Base-by-base conservation (phyloP, 2,797 vertebrate genomes). In the Artibeus jamaicensis region DNA sequence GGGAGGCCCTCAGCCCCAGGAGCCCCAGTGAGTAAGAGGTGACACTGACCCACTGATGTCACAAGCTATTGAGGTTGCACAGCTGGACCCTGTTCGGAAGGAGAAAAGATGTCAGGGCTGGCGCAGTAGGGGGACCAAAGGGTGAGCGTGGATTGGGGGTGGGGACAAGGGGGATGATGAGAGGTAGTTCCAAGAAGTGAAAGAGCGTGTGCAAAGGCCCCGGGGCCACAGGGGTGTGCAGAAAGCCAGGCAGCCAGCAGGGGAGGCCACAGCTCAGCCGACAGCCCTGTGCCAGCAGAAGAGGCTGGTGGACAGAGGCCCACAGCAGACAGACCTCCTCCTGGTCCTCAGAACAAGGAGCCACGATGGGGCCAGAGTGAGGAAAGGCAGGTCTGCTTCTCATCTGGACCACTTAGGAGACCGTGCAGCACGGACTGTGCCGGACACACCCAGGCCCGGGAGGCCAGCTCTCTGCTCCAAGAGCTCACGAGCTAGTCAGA, bases 401-500 rank as follows among this genome's bases (percentile, higher is more conserved):
- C 7, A 16, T 0, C 32, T 9, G 42, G 18, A 3, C 50, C 22
- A 14, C 73, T 37, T 0, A 50, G 34, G 50, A 48, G 6, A 18
- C 7, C 16, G 22, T n/a, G 19, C 15, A 48, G 76, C 9, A 6
- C 0, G 0, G 10, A 6, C 16, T 68, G 1, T 9, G 14, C 21
- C 19, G 18, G 21, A 73, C 29, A 65, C 1, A 15, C 44, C 55
- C 79, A 68, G 57, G 70, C 57, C 53, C 37, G 18, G 9, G 18
- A 22, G 81, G 53, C 73, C n/a, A 29, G 91, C 37, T 26, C 46
- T 57, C 50, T 34, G 59, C 6, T 11, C 8, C 1, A 68, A 86
- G 22, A 37, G 71, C 50, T 73, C 16, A 22, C 0, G 0, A 48
- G 77, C 9, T 37, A 74, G 42, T 39, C 92, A 59, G 44, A 87